Evolutionary conservation across 35 echinoderm and acorn worm genomes (phyloP).

Genomic region (Ptychodera flava): DNA sequence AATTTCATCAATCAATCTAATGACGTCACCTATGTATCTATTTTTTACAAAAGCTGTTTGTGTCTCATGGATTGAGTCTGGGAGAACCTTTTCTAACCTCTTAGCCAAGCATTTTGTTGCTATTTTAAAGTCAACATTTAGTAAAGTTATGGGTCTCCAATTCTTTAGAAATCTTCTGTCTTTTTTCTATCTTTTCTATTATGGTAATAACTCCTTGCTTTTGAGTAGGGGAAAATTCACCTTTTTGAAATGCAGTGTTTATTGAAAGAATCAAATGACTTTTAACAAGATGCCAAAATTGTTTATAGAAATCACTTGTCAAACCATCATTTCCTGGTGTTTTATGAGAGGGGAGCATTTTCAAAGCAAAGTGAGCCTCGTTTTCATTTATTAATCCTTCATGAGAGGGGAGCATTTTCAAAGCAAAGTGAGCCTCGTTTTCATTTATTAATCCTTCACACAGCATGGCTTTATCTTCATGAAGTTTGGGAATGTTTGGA

Average conservation of each 20-base stretch:
- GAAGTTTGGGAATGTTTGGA: too few species aligned
- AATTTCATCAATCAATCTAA: conserved; percentile 3
- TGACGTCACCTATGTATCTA: conserved; percentile 8
- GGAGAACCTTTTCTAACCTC: conserved; percentile 11
- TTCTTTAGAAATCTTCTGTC: not conserved
- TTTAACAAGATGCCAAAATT: too few species aligned
- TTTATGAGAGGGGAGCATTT: too few species aligned
- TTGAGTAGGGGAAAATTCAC: conserved; percentile 12
- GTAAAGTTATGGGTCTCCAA: conserved; percentile 13
- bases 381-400: too few species aligned
- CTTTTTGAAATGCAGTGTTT: not conserved
- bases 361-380: too few species aligned
- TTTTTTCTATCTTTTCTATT: conserved; percentile 13
- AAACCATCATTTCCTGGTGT: too few species aligned
- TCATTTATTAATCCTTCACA: too few species aligned
- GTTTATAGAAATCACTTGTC: too few species aligned
- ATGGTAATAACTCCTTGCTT: conserved; percentile 17
- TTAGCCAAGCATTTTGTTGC: not conserved
- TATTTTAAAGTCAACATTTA: conserved; percentile 34
- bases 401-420: too few species aligned
- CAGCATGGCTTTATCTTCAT: too few species aligned
- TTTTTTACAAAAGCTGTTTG: conserved; percentile 16
- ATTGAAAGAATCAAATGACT: too few species aligned
- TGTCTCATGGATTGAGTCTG: conserved; percentile 4
- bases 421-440: too few species aligned